Conservation (phyloP, 2,888 invertebrate genomes). For the Heliconius ethilla region DNA sequence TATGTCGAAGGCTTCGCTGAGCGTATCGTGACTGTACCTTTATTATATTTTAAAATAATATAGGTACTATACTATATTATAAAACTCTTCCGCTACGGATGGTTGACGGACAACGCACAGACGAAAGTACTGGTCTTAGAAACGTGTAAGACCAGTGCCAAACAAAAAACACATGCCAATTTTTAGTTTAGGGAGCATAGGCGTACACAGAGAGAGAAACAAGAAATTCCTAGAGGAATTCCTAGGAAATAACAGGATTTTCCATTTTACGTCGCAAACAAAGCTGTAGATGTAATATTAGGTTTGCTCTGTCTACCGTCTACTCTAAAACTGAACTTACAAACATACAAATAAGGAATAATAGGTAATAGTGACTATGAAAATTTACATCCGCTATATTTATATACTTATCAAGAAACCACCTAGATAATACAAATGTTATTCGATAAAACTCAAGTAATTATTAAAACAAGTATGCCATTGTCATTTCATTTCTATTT, state of each 20-base stretch:
- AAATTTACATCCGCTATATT: not conserved
- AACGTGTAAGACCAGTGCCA: no score
- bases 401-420: not conserved
- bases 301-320: no score
- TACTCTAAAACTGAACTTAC: no score
- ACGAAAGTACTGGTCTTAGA: no score
- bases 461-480: not conserved
- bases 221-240: not conserved
- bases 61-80: not conserved
- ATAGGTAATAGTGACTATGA: not conserved
- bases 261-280: not conserved
- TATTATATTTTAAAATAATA: not conserved
- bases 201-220: not conserved
- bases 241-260: no score
- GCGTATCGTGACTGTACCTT: not conserved
- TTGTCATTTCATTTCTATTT: no score
- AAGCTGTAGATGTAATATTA: no score
- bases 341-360: not conserved
- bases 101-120: no score
- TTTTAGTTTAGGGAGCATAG: no score
- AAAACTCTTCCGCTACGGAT: no score
- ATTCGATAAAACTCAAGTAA: not conserved
- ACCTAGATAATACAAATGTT: not conserved
- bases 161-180: no score
- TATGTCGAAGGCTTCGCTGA: not conserved